phyloP scores from a whole-genome alignment of 2,113 vertebrate genomes.

The Nibea coibor region DNA sequence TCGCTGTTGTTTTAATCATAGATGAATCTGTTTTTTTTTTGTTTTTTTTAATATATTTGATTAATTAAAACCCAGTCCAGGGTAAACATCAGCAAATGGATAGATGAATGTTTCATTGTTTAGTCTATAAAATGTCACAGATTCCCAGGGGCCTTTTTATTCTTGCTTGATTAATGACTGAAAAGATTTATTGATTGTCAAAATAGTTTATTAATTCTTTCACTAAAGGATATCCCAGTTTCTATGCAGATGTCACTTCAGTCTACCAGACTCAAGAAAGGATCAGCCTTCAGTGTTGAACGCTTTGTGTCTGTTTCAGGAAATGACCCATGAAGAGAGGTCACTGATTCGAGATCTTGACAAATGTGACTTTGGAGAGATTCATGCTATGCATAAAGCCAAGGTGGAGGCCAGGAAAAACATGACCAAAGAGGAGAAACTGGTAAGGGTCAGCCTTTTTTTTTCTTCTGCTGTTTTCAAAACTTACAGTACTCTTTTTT shows the following conservation, averaged over 20 bases:
- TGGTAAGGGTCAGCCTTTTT: conserved; percentile 53
- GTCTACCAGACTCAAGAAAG: not conserved
- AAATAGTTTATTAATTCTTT: not conserved
- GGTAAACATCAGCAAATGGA: not conserved
- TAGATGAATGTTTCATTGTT: not conserved
- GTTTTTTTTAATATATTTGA: not conserved
- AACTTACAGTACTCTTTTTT: not conserved
- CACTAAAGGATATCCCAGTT: not conserved
- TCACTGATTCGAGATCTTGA: conserved; percentile 78
- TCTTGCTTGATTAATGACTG: not conserved
- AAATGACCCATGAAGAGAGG: conserved; percentile 83
- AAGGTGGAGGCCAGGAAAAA: conserved; percentile 82
- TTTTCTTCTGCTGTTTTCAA: not conserved
- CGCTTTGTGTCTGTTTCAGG: conserved; percentile 66
- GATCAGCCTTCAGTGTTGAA: not conserved
- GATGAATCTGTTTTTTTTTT: not conserved
- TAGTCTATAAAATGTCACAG: conserved; percentile 3
- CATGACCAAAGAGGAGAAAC: conserved; percentile 84
- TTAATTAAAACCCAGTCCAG: not conserved
- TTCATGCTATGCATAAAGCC: conserved; percentile 81
- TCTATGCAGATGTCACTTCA: not conserved
- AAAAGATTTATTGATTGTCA: not conserved
- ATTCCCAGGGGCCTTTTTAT: not conserved
- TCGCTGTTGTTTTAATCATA: not conserved
- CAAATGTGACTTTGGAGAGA: conserved; percentile 85